phyloP scores from a whole-genome alignment of 2,888 invertebrate genomes.

The Drosophila buzzatii region DNA sequence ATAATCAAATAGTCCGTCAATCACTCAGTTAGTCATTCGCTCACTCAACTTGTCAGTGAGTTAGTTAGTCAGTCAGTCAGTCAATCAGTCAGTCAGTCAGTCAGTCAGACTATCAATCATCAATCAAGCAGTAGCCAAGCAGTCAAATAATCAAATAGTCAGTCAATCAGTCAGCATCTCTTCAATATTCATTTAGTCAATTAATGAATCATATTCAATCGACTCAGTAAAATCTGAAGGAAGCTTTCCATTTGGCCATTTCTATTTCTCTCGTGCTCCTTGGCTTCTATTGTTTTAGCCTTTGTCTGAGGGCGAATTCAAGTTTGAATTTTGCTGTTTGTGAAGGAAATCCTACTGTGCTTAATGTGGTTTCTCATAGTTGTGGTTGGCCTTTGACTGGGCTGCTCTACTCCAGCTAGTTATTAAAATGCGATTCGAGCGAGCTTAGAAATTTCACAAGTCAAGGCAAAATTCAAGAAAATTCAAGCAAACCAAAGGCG shows the following conservation, averaged over 20 bases:
- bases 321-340: slow-evolving; percentile 22
- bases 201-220: too few species aligned
- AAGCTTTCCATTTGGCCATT: too few species aligned
- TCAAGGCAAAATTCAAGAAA: neutral
- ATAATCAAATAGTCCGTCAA: neutral
- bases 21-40: neutral
- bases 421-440: slow-evolving; percentile 28
- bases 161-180: neutral
- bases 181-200: neutral
- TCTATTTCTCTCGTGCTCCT: neutral
- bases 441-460: slow-evolving; percentile 14
- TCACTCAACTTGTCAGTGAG: too few species aligned
- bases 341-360: neutral
- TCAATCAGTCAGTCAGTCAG: too few species aligned
- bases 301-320: slow-evolving; percentile 5
- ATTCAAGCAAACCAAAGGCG: neutral
- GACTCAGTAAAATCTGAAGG: too few species aligned
- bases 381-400: neutral
- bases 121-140: neutral
- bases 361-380: neutral
- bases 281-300: neutral
- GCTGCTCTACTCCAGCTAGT: neutral
- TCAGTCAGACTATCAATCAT: neutral
- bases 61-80: neutral
- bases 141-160: neutral